Evolutionary conservation across 2,113 vertebrate genomes (phyloP).

Genomic region (Ciconia stormi): DNA sequence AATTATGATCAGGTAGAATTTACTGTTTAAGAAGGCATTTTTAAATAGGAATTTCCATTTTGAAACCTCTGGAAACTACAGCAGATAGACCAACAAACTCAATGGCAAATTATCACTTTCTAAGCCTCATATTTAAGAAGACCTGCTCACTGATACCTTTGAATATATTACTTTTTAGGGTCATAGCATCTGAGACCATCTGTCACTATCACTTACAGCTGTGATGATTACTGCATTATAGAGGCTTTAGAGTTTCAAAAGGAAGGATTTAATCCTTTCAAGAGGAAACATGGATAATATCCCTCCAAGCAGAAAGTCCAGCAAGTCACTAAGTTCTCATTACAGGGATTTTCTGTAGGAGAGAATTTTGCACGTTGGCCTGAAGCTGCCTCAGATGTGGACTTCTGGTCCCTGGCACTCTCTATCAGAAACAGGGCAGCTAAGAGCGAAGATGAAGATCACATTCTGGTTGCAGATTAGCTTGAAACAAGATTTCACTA

Average conservation of each 20-base stretch:
- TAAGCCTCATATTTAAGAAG: not conserved
- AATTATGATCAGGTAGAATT: not conserved
- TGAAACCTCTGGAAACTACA: not conserved
- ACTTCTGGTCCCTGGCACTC: not conserved
- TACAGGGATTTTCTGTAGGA: not conserved
- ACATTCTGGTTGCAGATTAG: not conserved
- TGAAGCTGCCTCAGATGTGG: not conserved
- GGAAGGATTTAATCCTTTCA: not conserved
- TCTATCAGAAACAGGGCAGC: not conserved
- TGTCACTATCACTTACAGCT: not conserved
- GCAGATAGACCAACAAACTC: not conserved
- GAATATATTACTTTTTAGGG: not conserved
- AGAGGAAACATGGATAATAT: not conserved
- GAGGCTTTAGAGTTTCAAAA: not conserved
- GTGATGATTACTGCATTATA: not conserved
- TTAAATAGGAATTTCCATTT: not conserved
- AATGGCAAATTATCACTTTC: not conserved
- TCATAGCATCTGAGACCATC: not conserved
- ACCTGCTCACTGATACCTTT: not conserved
- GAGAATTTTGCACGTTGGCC: not conserved
- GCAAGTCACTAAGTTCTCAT: conserved; percentile 8
- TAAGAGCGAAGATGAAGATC: not conserved
- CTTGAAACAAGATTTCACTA: conserved; percentile 39
- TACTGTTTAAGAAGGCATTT: not conserved
- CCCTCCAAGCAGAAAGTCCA: not conserved